These are phyloP conservation scores for Equus quagga DNA, from an alignment of 2,113 vertebrate genomes.

Conservation along the genomic window DNA sequence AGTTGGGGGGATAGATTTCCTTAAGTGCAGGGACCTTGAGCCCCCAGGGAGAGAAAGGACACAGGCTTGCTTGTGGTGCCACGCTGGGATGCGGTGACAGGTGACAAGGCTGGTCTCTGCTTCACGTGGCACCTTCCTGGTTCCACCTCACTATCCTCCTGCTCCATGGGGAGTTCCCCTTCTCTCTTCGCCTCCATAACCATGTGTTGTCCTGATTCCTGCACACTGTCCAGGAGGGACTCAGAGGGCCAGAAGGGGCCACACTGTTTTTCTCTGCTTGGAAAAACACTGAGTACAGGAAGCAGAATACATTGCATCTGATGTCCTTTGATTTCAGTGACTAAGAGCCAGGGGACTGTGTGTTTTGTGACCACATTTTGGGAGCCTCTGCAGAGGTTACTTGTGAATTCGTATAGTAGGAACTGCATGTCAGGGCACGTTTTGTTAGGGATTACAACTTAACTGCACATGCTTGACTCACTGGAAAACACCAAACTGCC, in stretches of 20 bases:
- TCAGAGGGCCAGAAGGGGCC: not conserved
- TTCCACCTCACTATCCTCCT: not conserved
- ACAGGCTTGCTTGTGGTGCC: not conserved
- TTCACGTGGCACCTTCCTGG: not conserved
- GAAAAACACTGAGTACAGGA: not conserved
- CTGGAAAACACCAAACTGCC: slow-evolving; percentile 23
- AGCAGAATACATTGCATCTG: not conserved
- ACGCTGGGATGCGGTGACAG: not conserved
- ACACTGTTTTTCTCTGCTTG: not conserved
- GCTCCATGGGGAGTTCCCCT: not conserved
- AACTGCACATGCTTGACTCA: not conserved
- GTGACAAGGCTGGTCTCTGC: not conserved
- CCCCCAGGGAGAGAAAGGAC: not conserved
- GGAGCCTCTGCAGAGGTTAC: not conserved
- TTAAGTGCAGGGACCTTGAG: not conserved
- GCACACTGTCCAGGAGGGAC: not conserved
- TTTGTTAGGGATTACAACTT: slow-evolving; percentile 9
- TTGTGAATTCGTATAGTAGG: not conserved
- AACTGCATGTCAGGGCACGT: not conserved
- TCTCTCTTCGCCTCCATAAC: not conserved
- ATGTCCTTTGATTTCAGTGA: not conserved
- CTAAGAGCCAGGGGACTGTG: not conserved
- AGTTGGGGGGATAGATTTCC: not conserved
- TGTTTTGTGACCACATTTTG: not conserved
- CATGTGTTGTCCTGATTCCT: not conserved